Conservation (phyloP, 2,113 vertebrate species). For the Caranx melampygus region DNA sequence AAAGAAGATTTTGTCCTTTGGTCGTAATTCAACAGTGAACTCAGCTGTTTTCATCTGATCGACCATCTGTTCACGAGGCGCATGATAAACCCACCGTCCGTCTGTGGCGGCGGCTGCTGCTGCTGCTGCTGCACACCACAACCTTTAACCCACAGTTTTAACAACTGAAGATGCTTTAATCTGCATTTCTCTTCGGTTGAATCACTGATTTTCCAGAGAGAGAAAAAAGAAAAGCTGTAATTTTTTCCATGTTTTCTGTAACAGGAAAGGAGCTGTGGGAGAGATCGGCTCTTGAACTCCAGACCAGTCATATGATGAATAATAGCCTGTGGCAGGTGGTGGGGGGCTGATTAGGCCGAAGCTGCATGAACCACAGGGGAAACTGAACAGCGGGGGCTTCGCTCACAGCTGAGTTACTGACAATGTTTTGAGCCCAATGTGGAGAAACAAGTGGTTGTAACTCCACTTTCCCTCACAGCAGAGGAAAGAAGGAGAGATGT, state of each 20-base stretch:
- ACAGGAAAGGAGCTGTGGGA: not conserved
- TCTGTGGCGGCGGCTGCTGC: not conserved
- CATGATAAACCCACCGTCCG: not conserved
- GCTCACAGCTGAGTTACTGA: not conserved
- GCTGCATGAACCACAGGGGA: not conserved
- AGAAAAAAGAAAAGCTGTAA: not conserved
- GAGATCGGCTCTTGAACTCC: not conserved
- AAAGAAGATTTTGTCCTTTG: not conserved
- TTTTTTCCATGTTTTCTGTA: not conserved
- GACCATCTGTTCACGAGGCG: constrained; percentile 11
- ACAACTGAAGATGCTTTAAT: not conserved
- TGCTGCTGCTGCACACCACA: not conserved
- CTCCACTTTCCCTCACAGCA: not conserved
- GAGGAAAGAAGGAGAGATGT: not conserved
- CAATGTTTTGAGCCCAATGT: not conserved
- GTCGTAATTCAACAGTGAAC: not conserved
- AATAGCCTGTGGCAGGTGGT: constrained; percentile 15
- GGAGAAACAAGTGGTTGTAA: not conserved
- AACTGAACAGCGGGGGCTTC: not conserved
- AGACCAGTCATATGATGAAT: constrained; percentile 15
- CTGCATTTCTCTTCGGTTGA: no score
- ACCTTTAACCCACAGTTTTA: not conserved
- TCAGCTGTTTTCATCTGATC: not conserved
- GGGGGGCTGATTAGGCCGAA: not conserved
- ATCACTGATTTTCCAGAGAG: no score